Conservation (phyloP, 2,113 vertebrate genomes). For the Bettongia penicillata region DNA sequence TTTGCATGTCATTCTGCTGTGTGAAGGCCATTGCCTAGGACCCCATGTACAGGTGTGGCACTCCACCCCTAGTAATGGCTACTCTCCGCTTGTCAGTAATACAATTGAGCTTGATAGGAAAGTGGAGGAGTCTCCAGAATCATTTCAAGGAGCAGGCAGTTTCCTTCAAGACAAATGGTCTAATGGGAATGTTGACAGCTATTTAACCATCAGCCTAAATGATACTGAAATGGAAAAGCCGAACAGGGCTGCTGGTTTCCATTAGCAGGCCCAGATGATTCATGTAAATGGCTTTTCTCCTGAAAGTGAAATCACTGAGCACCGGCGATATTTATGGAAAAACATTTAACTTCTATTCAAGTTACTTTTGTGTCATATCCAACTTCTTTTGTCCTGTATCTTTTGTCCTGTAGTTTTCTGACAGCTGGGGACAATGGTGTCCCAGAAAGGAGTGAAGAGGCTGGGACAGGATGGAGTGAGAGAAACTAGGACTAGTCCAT, state of each 20-base stretch:
- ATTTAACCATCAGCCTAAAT: neutral
- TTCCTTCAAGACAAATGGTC: neutral
- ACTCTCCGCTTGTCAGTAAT: neutral
- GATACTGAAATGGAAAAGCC: neutral
- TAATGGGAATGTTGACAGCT: neutral
- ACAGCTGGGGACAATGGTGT: neutral
- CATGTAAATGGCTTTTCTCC: neutral
- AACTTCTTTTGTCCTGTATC: neutral
- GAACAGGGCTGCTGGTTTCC: neutral
- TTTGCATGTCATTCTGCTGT: neutral
- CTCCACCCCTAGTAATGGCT: neutral
- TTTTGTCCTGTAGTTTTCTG: neutral
- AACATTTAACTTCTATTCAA: constrained; percentile 1
- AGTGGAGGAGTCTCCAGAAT: neutral
- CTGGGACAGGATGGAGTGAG: neutral
- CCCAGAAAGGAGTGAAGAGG: neutral
- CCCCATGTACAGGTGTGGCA: neutral
- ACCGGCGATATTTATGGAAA: neutral
- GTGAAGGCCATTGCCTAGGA: neutral
- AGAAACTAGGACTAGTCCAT: neutral
- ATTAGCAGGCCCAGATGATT: neutral
- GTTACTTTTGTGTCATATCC: neutral
- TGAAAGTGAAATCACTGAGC: neutral
- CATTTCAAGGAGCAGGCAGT: neutral
- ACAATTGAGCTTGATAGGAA: neutral